Base-by-base conservation (phyloP, 1,140 invertebrate genomes). In the Macrotrachela quadricornifera region DNA sequence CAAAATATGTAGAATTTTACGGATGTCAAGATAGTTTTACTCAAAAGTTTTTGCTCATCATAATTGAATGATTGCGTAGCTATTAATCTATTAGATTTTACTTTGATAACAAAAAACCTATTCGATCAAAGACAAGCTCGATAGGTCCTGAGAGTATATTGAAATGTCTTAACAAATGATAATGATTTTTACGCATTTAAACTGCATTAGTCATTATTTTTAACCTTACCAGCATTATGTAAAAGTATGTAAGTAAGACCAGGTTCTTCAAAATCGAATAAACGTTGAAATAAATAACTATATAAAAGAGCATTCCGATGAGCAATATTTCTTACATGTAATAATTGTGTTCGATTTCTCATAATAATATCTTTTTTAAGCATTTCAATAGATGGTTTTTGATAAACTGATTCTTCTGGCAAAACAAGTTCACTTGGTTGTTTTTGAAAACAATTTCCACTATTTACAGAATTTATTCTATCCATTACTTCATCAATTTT, bases 161-260 rank as follows among this genome's bases (percentile, higher is more conserved):
- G n/a, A n/a, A n/a, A n/a, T n/a, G n/a, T n/a, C n/a, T n/a, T n/a
- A n/a, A n/a, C n/a, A n/a, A n/a, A n/a, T n/a, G n/a, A n/a, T n/a
- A n/a, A n/a, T n/a, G n/a, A n/a, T n/a, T n/a, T n/a, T n/a, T n/a
- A n/a, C n/a, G n/a, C n/a, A n/a, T n/a, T n/a, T n/a, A n/a, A n/a
- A n/a, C n/a, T n/a, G n/a, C n/a, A n/a, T n/a, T n/a, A n/a, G n/a
- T n/a, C n/a, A n/a, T n/a, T 30, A 30, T 30, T 2, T 30, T 30
- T 30, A 30, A 4, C 21, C 21, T 30, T 30, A 30, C 21, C 21
- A 0, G 91, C 82, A 0, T 85, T 81, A 1, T 87, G 91, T 16
- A 95, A 71, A 62, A 92, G 91, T 62, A 92, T 91, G 64, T 96
- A 96, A 84, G 94, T 88, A 78, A 96, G 85, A 51, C 90, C 88